Conservation (phyloP, 2,888 invertebrate genomes). For the Archips crataeganus region DNA sequence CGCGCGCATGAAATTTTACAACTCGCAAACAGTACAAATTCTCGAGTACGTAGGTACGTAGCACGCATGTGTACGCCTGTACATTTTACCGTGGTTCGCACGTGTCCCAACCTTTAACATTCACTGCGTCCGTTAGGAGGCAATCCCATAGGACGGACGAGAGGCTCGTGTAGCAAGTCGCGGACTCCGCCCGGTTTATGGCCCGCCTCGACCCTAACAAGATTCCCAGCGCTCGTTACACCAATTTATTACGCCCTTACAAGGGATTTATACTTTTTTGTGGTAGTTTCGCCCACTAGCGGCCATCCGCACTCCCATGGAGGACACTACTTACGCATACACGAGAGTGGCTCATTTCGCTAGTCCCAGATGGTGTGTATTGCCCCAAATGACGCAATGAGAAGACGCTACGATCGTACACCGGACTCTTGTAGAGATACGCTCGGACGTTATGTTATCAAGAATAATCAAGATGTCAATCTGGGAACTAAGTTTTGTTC, state of each 20-base stretch:
- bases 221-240: constrained; percentile 69
- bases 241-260: constrained; percentile 75
- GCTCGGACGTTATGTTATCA: not conserved
- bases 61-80: not conserved
- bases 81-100: constrained; percentile 22
- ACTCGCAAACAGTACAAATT: constrained; percentile 44
- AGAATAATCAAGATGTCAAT: constrained; percentile 5
- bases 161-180: constrained; percentile 20
- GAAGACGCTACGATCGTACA: constrained; percentile 14
- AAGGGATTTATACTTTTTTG: constrained; percentile 73
- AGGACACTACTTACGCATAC: constrained; percentile 42
- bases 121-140: constrained; percentile 36
- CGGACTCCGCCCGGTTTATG: constrained; percentile 56
- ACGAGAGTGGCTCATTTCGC: constrained; percentile 43
- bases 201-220: constrained; percentile 65
- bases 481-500: not conserved
- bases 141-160: constrained; percentile 37
- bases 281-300: constrained; percentile 56
- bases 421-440: constrained; percentile 16
- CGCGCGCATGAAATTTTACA: constrained; percentile 49
- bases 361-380: constrained; percentile 41
- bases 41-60: not conserved
- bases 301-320: constrained; percentile 48
- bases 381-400: constrained; percentile 31
- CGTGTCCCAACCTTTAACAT: constrained; percentile 48